Conservation (phyloP, 2,113 vertebrate genomes). For the Elaphurus davidianus region DNA sequence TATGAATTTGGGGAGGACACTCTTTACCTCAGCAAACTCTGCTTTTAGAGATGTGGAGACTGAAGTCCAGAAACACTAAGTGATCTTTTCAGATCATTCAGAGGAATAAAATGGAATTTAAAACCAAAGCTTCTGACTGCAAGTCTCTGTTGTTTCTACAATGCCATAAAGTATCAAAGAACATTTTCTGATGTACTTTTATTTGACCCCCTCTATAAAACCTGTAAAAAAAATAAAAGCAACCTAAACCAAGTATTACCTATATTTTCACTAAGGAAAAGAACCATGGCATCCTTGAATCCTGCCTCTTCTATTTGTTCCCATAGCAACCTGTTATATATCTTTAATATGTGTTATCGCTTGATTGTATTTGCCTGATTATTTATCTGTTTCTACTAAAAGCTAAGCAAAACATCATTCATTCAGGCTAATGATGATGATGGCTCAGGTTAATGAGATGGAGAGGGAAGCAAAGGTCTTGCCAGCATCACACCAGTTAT, state of each 20-base stretch:
- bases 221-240: background rate
- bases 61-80: background rate
- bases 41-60: background rate
- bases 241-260: background rate
- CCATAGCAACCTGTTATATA: constrained; percentile 29
- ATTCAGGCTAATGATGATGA: background rate
- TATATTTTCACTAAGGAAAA: constrained; percentile 14
- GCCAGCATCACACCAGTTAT: background rate
- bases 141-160: background rate
- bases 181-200: background rate
- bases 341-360: background rate
- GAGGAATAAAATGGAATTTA: background rate
- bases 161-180: background rate
- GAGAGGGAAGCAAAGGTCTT: background rate
- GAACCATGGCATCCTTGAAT: constrained; percentile 19
- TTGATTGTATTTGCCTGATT: background rate
- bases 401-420: background rate
- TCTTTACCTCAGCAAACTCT: background rate
- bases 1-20: background rate
- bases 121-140: background rate
- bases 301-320: background rate
- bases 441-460: background rate
- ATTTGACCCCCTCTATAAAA: background rate
- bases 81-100: background rate
- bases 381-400: constrained; percentile 14